Base-by-base conservation (phyloP, 2,797 vertebrate genomes). In the Tympanoctomys barrerae region DNA sequence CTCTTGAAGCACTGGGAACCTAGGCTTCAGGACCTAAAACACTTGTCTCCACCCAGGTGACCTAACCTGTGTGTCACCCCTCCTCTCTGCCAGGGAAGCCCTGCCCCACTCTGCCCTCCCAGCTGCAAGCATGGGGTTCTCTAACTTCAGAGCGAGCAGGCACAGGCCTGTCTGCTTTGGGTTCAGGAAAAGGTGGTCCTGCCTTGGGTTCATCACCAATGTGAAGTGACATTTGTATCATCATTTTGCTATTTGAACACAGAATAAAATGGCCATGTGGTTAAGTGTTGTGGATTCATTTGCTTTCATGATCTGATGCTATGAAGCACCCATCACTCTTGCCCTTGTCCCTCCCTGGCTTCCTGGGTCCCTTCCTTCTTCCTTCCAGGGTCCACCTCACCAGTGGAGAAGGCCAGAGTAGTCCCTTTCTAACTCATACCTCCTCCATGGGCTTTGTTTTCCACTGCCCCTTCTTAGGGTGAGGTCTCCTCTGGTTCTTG, bases 261-360 rank as follows among this genome's bases (percentile, higher is more conserved):
- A 14, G 42, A 97, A 98, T 98, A 97, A 98, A 97, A 85, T 70
- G 79, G 49, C 52, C 86, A 24, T 18, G 11, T 77, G 49, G 54
- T 26, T n/a, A 33, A 93, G 62, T 16, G 33, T 54, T 68, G 36
- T 81, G 26, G 68, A 49, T 42, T 93, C 68, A n/a, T 46, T 75
- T 71, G 36, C 59, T 49, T 77, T 94, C 75, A 46, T 93, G 70
- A 54, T 31, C 54, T 39, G 22, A 61, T 54, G 82, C 57, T 75
- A 24, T 31, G 78, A 36, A 75, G 28, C 12, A 7, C 11, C 36
- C 59, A 3, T 36, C 10, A 31, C 49, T 49, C 70, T 52, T 84
- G 42, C 52, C 26, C 42, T n/a, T 22, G 0, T 75, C 62, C 62
- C 36, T 5, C 16, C 42, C 46, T 54, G 52, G 61, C 52, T 90